Conservation (phyloP, 2,888 invertebrate genomes). For the Leucania comma region DNA sequence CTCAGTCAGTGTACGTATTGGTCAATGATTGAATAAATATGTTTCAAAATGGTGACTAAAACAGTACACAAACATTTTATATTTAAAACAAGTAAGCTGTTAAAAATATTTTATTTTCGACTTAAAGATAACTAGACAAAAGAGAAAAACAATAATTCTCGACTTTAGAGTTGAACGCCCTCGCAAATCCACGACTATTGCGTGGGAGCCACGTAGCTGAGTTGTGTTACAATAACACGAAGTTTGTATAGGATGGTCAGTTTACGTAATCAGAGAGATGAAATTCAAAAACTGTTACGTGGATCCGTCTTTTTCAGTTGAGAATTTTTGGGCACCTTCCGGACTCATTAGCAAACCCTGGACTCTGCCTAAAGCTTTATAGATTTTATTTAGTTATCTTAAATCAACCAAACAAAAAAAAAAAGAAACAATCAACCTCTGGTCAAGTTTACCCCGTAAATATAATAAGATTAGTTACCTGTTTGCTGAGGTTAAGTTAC, state of each 20-base stretch:
- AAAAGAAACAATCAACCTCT: too few species aligned
- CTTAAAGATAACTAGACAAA: not conserved
- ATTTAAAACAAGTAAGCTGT: not conserved
- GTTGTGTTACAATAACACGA: not conserved
- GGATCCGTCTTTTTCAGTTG: too few species aligned
- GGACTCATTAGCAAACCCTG: too few species aligned
- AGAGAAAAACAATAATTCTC: constrained; percentile 17
- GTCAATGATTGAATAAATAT: not conserved
- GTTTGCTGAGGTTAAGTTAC: too few species aligned
- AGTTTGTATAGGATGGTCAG: not conserved
- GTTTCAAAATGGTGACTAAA: not conserved
- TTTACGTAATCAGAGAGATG: not conserved
- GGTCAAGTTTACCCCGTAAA: too few species aligned
- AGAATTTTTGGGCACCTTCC: too few species aligned
- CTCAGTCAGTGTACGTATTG: not conserved
- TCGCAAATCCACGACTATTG: constrained; percentile 7
- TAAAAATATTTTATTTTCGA: not conserved
- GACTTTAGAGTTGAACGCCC: constrained; percentile 37
- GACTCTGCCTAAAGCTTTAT: too few species aligned
- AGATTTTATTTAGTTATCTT: too few species aligned
- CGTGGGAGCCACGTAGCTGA: constrained; percentile 10
- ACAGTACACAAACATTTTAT: not conserved
- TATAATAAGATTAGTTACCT: too few species aligned
- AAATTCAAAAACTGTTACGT: not conserved
- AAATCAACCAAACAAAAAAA: too few species aligned